Percentiles rank a stretch among this genome's conserved stretches.
phyloP scores from a whole-genome alignment of 2,797 vertebrate species.

The Borostomias antarcticus region DNA sequence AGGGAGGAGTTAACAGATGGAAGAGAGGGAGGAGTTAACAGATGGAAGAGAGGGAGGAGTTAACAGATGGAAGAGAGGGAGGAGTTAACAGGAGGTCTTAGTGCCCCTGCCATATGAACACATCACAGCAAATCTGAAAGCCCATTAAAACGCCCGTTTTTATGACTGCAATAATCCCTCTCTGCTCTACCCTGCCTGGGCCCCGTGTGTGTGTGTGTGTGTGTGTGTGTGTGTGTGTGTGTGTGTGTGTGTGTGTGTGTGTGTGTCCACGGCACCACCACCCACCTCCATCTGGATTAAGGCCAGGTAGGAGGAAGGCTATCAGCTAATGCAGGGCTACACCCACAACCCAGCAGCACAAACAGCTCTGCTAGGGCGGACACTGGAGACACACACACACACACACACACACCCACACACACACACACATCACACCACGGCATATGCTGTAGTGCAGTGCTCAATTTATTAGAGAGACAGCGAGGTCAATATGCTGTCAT shows the following conservation, averaged over 20 bases:
- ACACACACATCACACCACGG: background rate
- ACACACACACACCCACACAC: background rate
- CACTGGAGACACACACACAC: background rate
- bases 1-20: too few species aligned
- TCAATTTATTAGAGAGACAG: background rate
- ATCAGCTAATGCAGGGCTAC: constrained; percentile 61
- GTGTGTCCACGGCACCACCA: constrained; percentile 40
- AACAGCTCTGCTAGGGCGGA: too few species aligned
- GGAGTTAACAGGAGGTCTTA: too few species aligned
- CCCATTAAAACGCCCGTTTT: constrained; percentile 75
- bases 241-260: background rate
- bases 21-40: too few species aligned
- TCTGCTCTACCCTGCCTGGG: constrained; percentile 25
- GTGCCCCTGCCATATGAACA: constrained; percentile 66
- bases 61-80: too few species aligned
- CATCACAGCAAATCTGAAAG: constrained; percentile 70
- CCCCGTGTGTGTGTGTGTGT: background rate
- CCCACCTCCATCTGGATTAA: constrained; percentile 65
- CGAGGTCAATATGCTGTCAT: background rate
- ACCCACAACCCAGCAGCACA: background rate
- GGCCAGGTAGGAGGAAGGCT: constrained; percentile 50
- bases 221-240: background rate
- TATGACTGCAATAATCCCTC: constrained; percentile 76
- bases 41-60: too few species aligned
- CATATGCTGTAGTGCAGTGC: background rate